phyloP scores from a whole-genome alignment of 2,888 invertebrate species.

The Scaptomyza tumidula region DNA sequence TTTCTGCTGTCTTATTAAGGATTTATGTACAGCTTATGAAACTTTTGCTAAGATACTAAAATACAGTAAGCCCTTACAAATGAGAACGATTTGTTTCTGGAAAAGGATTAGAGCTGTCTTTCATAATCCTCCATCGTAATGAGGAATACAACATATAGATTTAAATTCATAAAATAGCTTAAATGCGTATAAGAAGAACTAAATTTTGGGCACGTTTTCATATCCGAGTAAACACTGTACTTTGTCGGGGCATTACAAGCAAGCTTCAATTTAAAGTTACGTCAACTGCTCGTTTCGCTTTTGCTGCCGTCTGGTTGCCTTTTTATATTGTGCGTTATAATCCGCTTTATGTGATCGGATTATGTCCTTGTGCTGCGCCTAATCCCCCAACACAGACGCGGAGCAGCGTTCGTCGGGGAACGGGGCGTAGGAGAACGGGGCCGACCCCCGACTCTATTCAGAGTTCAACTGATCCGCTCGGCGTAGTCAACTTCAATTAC shows the following conservation, averaged over 20 bases:
- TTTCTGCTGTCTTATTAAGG: constrained; percentile 41
- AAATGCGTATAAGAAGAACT: too few species aligned
- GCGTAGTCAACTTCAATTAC: constrained; percentile 72
- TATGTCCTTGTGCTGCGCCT: constrained; percentile 74
- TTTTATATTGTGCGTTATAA: constrained; percentile 69
- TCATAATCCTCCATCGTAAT: background rate
- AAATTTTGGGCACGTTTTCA: background rate
- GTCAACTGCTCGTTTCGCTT: constrained; percentile 34
- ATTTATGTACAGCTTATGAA: constrained; percentile 60
- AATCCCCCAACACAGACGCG: constrained; percentile 47
- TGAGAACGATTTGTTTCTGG: background rate
- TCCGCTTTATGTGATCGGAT: constrained; percentile 79
- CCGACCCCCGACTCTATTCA: constrained; percentile 16
- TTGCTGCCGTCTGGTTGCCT: constrained; percentile 27
- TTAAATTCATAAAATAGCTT: too few species aligned
- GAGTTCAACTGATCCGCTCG: constrained; percentile 62
- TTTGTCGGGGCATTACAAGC: constrained; percentile 19
- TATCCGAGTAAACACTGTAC: constrained; percentile 1
- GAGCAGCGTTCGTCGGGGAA: background rate
- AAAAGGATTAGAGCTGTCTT: background rate
- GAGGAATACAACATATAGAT: background rate
- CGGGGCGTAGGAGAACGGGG: too few species aligned
- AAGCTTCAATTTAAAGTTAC: constrained; percentile 65
- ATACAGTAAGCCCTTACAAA: constrained; percentile 6
- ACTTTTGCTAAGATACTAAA: constrained; percentile 51